Evolutionary conservation across 2,888 invertebrate species (phyloP).

Genomic region (Drymonia ruficornis): DNA sequence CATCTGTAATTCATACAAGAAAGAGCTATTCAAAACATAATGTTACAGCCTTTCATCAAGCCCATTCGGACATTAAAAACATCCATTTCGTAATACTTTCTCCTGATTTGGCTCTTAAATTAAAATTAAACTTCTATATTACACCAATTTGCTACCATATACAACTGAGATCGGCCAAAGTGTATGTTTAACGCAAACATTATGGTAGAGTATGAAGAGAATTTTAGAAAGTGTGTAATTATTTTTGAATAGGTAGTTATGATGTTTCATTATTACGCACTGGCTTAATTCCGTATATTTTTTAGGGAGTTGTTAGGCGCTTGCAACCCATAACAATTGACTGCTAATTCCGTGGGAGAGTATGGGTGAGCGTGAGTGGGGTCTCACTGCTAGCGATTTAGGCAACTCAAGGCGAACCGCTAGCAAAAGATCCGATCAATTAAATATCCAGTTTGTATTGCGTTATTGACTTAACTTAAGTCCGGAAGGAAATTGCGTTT

Average conservation of each 20-base stretch:
- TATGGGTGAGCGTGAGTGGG: conserved; percentile 35
- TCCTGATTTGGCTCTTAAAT: conserved; percentile 30
- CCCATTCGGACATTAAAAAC: conserved; percentile 18
- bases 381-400: conserved; percentile 32
- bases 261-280: conserved; percentile 24
- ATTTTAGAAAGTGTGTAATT: conserved; percentile 40
- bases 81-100: conserved; percentile 37
- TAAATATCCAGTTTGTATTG: conserved; percentile 2
- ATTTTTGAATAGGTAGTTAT: conserved; percentile 27
- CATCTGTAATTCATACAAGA: conserved; percentile 10
- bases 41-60: conserved; percentile 21
- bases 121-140: conserved; percentile 28
- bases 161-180: conserved; percentile 24
- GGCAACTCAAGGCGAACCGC: background rate
- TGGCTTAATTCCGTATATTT: conserved; percentile 33
- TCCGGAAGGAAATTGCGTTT: conserved; percentile 4
- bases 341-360: conserved; percentile 66
- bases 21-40: conserved; percentile 8
- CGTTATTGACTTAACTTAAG: conserved; percentile 25
- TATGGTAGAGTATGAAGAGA: conserved; percentile 16
- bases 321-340: conserved; percentile 65
- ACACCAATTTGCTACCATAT: conserved; percentile 27
- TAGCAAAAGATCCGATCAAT: background rate
- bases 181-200: conserved; percentile 20
- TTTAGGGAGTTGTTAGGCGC: conserved; percentile 36